A percentile compares a stretch with the other conserved stretches of the same genome.
Conservation (phyloP, 2,113 vertebrate species). For the Austrofundulus limnaeus region DNA sequence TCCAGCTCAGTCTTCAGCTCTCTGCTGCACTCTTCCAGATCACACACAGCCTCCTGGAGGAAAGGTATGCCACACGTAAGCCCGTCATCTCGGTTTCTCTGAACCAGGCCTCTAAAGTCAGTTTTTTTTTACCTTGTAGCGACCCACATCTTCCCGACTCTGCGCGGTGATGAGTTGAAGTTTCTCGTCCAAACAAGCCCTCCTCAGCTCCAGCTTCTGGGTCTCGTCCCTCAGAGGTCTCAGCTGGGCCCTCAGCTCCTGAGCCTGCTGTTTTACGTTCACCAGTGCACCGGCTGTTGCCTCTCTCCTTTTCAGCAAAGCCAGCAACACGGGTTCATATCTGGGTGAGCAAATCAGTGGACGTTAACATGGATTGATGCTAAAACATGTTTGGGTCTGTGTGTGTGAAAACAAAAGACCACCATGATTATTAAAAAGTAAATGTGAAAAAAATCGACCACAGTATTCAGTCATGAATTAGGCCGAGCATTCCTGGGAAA, state of each 20-base stretch:
- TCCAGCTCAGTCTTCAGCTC: slow-evolving; percentile 85
- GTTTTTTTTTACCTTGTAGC: slow-evolving; percentile 83
- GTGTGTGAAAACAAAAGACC: not conserved
- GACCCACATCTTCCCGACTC: slow-evolving; percentile 82
- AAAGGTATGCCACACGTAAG: not conserved
- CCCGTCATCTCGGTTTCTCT: not conserved
- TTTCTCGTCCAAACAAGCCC: slow-evolving; percentile 86
- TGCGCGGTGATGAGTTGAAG: slow-evolving; percentile 81
- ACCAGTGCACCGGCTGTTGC: slow-evolving; percentile 76
- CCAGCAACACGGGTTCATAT: slow-evolving; percentile 87
- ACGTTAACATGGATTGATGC: not conserved
- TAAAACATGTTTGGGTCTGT: not conserved
- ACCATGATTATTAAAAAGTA: no score
- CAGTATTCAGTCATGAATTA: no score
- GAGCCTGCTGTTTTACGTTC: slow-evolving; percentile 82
- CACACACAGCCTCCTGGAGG: slow-evolving; percentile 77
- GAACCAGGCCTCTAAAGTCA: not conserved
- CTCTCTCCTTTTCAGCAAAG: slow-evolving; percentile 85
- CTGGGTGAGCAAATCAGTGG: slow-evolving; percentile 24
- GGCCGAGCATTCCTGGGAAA: no score
- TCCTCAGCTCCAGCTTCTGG: slow-evolving; percentile 81
- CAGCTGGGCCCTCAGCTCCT: slow-evolving; percentile 82
- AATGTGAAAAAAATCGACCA: no score
- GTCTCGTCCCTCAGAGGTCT: slow-evolving; percentile 84
- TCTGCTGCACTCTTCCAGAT: slow-evolving; percentile 86